A percentile compares a stretch with the other conserved stretches of the same genome.
phyloP scores from a whole-genome alignment of 1,140 invertebrate genomes.

The Grapholita molesta region DNA sequence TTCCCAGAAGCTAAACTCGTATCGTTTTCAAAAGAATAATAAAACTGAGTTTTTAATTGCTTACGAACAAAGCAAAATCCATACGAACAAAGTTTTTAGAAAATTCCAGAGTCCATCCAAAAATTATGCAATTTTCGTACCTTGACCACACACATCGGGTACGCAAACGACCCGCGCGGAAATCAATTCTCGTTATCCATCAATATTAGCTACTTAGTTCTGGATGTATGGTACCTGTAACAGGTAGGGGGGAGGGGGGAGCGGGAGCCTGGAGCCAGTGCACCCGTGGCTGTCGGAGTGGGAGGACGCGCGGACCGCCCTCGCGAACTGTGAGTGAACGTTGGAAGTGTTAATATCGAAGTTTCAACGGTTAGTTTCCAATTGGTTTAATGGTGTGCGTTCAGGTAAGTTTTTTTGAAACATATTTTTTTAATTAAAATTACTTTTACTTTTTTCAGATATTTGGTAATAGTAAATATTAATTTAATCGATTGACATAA shows the following conservation, averaged over 20 bases:
- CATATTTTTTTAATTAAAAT: not conserved
- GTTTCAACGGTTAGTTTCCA: not conserved
- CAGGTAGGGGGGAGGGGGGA: conserved; percentile 4
- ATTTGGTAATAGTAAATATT: too few relatives aligned
- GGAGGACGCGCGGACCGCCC: not conserved
- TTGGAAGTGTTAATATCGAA: not conserved
- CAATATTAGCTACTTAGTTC: conserved; percentile 68
- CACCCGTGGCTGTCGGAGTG: not conserved
- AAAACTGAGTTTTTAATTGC: too few relatives aligned
- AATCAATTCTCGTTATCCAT: conserved; percentile 66
- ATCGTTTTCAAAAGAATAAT: too few relatives aligned
- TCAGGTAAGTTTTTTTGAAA: not conserved
- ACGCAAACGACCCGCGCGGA: conserved; percentile 27
- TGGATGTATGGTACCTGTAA: conserved; percentile 40
- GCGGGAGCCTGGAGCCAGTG: not conserved
- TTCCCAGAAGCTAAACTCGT: too few relatives aligned
- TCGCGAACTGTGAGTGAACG: not conserved
- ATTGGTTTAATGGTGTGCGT: not conserved
- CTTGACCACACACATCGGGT: conserved; percentile 1
- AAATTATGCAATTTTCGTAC: conserved; percentile 18
- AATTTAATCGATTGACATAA: too few relatives aligned
- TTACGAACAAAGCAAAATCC: not conserved
- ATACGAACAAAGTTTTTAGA: too few relatives aligned
- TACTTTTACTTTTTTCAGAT: too few relatives aligned
- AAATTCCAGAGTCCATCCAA: conserved; percentile 23